A percentile compares a stretch with the other conserved stretches of the same genome.
Evolutionary conservation across 1,140 invertebrate species (phyloP).

Genomic region (Drosophila kohkoa): DNA sequence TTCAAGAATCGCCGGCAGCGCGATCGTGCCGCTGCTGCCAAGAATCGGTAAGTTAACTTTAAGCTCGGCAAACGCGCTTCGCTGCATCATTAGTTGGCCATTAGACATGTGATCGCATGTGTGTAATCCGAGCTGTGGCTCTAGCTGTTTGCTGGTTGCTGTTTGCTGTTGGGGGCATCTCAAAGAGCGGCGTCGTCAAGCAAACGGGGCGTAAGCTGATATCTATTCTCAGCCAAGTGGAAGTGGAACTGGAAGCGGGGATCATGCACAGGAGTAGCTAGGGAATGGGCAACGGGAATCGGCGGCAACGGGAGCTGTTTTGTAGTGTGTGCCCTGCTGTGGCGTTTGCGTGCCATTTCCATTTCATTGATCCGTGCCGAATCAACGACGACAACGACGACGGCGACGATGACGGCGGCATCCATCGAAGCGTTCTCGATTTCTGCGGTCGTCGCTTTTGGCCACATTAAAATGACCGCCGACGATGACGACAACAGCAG

Average conservation of each 20-base stretch:
- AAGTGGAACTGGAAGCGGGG: conserved; percentile 45
- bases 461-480: conserved; percentile 84
- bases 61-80: conserved; percentile 14
- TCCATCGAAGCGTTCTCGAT: conserved; percentile 79
- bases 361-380: conserved; percentile 84
- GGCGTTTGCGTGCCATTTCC: conserved; percentile 72
- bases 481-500: conserved; percentile 41
- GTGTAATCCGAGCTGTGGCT: conserved; percentile 53
- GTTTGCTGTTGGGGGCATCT: conserved; percentile 6
- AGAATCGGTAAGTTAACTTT: conserved; percentile 93
- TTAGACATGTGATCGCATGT: conserved; percentile 12
- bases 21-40: conserved; percentile 99
- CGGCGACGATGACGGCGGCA: conserved; percentile 58
- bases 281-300: neutral
- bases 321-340: conserved; percentile 29
- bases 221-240: conserved; percentile 54
- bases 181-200: conserved; percentile 35
- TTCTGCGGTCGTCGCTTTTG: conserved; percentile 78
- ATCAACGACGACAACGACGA: conserved; percentile 20
- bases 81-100: conserved; percentile 47
- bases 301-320: conserved; percentile 3
- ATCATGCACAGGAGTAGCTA: conserved; percentile 33
- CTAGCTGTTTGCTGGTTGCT: conserved; percentile 9
- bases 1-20: conserved; percentile 99
- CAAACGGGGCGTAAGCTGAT: conserved; percentile 61